A percentile compares a stretch with the other conserved stretches of the same genome.
Evolutionary conservation across 1,140 invertebrate species (phyloP).

Genomic region (Meloidogyne hapla): DNA sequence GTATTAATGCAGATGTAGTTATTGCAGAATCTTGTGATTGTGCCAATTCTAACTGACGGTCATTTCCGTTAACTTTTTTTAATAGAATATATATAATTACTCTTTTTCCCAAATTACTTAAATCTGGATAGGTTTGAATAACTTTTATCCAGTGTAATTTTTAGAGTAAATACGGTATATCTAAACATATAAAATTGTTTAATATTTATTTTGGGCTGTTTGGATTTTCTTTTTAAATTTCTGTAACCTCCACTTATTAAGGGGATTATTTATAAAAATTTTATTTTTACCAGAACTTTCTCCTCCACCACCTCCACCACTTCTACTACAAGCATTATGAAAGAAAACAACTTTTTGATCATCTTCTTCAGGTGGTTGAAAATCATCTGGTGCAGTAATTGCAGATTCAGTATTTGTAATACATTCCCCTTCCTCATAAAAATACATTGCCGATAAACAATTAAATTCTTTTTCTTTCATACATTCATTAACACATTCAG

Average conservation of each 20-base stretch:
- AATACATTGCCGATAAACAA: slow-evolving; percentile 64
- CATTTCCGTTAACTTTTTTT: not conserved
- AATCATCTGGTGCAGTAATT: slow-evolving; percentile 44
- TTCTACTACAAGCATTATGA: slow-evolving; percentile 53
- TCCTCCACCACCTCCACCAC: not conserved
- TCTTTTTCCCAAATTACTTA: too few relatives aligned
- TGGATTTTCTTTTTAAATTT: not conserved
- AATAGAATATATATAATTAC: too few relatives aligned
- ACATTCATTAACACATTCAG: slow-evolving; percentile 57
- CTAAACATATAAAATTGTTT: too few relatives aligned
- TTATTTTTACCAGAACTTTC: not conserved
- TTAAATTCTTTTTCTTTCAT: slow-evolving; percentile 50
- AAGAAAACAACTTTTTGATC: slow-evolving; percentile 59
- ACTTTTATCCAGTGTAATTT: too few relatives aligned
- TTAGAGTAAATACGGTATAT: too few relatives aligned
- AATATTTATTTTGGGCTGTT: too few relatives aligned
- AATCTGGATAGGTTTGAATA: too few relatives aligned
- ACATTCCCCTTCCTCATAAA: slow-evolving; percentile 63
- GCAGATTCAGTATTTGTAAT: slow-evolving; percentile 63
- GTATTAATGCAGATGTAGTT: slow-evolving; percentile 6
- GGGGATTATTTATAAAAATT: not conserved
- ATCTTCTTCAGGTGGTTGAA: slow-evolving; percentile 44
- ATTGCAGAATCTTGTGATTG: not conserved
- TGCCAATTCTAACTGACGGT: not conserved
- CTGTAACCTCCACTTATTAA: too few relatives aligned